phyloP scores from a whole-genome alignment of 1,140 invertebrate species.

The Euborellia annulipes region DNA sequence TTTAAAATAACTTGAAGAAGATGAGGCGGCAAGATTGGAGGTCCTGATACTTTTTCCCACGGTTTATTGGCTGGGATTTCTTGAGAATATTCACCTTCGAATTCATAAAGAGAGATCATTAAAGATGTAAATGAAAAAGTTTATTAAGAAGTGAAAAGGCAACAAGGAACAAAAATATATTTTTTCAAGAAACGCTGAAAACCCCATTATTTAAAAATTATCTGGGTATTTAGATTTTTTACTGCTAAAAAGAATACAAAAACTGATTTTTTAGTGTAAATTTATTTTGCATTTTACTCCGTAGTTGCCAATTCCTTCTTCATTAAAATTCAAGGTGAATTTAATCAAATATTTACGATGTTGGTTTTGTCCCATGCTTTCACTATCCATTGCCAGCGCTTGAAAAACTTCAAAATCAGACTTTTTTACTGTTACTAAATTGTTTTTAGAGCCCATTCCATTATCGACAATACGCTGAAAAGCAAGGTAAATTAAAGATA shows the following conservation, averaged over 20 bases:
- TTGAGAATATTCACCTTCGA: conserved; percentile 68
- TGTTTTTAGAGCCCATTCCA: conserved; percentile 79
- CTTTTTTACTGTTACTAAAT: conserved; percentile 78
- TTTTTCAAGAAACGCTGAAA: too few species aligned
- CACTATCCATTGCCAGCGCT: conserved; percentile 84
- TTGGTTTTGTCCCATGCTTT: conserved; percentile 41
- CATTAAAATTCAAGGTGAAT: too few species aligned
- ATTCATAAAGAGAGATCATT: too few species aligned
- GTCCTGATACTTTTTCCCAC: conserved; percentile 80
- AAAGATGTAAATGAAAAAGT: too few species aligned
- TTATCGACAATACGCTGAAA: conserved; percentile 72
- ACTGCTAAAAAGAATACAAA: too few species aligned
- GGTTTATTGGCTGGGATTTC: conserved; percentile 79
- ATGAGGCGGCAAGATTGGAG: conserved; percentile 95
- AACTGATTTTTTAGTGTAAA: too few species aligned
- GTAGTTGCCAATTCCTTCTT: too few species aligned
- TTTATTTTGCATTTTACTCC: too few species aligned
- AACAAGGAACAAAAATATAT: too few species aligned
- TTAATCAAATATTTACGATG: conserved; percentile 14
- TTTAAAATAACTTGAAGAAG: conserved; percentile 96
- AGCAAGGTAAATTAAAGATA: conserved; percentile 13
- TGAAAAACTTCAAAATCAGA: conserved; percentile 97
- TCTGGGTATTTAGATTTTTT: too few species aligned
- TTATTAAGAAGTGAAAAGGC: too few species aligned
- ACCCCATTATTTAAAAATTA: too few species aligned